A percentile compares a stretch with the other conserved stretches of the same genome.
These are phyloP conservation scores for Drosophila prolongata DNA, from an alignment of 2,888 invertebrate species.

Conservation along the genomic window DNA sequence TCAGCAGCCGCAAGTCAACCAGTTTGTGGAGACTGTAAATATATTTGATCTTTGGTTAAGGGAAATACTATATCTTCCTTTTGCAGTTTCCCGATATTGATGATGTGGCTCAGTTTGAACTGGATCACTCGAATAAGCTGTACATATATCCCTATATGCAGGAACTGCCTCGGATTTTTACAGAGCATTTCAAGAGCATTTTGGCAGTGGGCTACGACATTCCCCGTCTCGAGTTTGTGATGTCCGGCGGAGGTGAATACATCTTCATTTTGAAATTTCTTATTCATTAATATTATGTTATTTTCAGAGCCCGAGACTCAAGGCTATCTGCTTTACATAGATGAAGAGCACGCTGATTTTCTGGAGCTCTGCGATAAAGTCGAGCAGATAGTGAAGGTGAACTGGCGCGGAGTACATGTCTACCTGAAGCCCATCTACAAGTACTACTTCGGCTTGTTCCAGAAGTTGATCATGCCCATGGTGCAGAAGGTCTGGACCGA, in stretches of 20 bases:
- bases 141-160: constrained; percentile 83
- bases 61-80: background rate
- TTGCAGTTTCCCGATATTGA: constrained; percentile 67
- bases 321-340: constrained; percentile 78
- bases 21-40: constrained; percentile 47
- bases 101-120: constrained; percentile 72
- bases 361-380: constrained; percentile 79
- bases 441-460: constrained; percentile 82
- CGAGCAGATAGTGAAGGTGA: constrained; percentile 77
- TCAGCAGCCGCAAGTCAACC: constrained; percentile 34
- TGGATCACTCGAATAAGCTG: constrained; percentile 80
- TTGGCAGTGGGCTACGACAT: constrained; percentile 83
- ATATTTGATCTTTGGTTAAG: too few species aligned
- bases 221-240: constrained; percentile 83
- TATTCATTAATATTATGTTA: background rate
- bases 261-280: background rate
- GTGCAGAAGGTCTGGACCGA: constrained; percentile 83
- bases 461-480: constrained; percentile 78
- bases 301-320: constrained; percentile 69
- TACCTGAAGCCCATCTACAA: constrained; percentile 84
- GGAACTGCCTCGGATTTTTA: constrained; percentile 81
- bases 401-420: constrained; percentile 82
- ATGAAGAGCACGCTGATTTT: constrained; percentile 83
- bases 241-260: constrained; percentile 81
- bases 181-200: constrained; percentile 81